Evolutionary conservation across 2,888 invertebrate genomes (phyloP), one percentile per base, ranked within the genome.

Genomic region (Atherix ibis): DNA sequence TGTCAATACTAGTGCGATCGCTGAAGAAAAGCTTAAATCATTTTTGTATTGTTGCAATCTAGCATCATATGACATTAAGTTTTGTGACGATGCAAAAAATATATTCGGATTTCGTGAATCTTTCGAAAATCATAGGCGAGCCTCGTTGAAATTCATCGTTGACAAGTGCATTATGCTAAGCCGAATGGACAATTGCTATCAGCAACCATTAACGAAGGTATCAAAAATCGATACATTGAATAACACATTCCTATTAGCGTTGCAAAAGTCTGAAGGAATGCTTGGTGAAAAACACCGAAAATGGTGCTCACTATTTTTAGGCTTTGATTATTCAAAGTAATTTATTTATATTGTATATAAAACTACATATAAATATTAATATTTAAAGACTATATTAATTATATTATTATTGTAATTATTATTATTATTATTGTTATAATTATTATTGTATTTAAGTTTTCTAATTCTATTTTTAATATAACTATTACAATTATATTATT

Each of bases 31-130:
- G 10, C 40, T 59, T 4, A 53, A 52, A 37, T 56, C 58, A 17
- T 60, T 61, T 38, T 48, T 60, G 10, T 61, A 54, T 40, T 60
- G 58, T 37, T 57, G 59, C 40, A 59, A 60, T 42, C 43, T 61
- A 31, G 54, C 58, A 2, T 54, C 58, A 25, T 48, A 53, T 37
- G 61, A 62, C 42, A 56, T 62, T 36, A 54, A 52, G 15, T 42
- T 61, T 34, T 58, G 56, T 40, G 51, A 46, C 18, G 58, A 61
- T 24, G 53, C 58, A 37, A 54, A 52, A 24, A 46, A 47, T 25
- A 41, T 59, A 42, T 61, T 54, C 25, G 60, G 60, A 2, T 44
- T 44, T 13, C 50, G 54, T 2, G 61, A 62, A 35, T 58, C 60
- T 18, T 62, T 62, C 18, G 57, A 58, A 39, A 46, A 54, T 44